Base-by-base conservation (phyloP, 2,797 vertebrate species). In the Chrosomus eos region DNA sequence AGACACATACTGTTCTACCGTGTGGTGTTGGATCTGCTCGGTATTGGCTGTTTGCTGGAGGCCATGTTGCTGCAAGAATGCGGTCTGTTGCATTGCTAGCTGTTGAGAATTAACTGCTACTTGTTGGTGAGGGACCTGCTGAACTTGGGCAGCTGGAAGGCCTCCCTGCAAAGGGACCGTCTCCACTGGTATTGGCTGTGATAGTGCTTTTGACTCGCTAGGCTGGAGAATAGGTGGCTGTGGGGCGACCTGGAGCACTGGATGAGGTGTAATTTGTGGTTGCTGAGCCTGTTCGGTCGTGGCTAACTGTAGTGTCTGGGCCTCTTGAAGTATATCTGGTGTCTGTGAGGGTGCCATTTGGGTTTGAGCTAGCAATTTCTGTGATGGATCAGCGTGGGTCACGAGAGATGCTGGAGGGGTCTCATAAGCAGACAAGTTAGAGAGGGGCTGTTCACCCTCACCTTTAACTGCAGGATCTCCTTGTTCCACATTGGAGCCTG, bases 341-440 rank as follows among this genome's bases (percentile, higher is more conserved):
- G 64, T 85, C 80, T 79, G 78, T 18, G 36, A 48, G 72, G 76
- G n/a, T 71, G 33, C 40, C 3, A 48, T 71, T 51, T 68, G 66
- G 38, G 60, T 66, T 45, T 85, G 84, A 48, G 68, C 28, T 71
- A 80, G 26, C 48, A 85, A 79, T 38, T 86, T 72, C n/a, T 86
- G 84, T 43, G 67, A 64, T 68, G 40, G 78, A 66, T 88, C 86
- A 87, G 60, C 70, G 2, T 91, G 91, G 83, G 87, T 92, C 67
- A 90, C 85, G 33, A 89, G 33, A 26, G 87, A 85, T 26, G 86
- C 85, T 87, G 91, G 85, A 82, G 89, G 87, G 83, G 90, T 80
- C 91, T 87, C 86, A 80, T 92, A 90, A 89, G 90, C 87, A 80
- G 92, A 85, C 71, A 90, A 72, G 81, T 89, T 87, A 76, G 91